Conservation (phyloP, 2,797 vertebrate genomes). For the Epinephelus malabaricus region DNA sequence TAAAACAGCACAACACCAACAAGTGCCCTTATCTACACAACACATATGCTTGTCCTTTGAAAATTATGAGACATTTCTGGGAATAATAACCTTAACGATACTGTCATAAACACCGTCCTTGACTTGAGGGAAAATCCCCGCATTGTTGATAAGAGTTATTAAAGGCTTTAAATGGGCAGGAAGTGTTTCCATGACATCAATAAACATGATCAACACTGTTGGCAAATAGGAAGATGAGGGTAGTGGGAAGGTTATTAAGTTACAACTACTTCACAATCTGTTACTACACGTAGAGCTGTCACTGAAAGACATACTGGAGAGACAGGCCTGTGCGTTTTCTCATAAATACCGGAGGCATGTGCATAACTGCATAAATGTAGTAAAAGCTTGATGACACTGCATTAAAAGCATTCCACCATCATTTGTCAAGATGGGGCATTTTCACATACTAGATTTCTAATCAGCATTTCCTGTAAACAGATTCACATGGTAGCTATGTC, state of each 20-base stretch:
- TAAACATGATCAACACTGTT: neutral
- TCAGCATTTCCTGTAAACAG: neutral
- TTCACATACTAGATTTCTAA: neutral
- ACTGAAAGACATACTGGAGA: neutral
- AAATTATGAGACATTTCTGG: neutral
- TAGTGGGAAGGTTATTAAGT: neutral
- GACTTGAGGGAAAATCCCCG: neutral
- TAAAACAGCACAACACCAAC: neutral
- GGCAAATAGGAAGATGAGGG: conserved; percentile 3
- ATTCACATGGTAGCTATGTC: neutral
- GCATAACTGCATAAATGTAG: neutral
- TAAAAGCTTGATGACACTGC: neutral
- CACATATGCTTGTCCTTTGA: neutral
- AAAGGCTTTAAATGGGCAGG: neutral
- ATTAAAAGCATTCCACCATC: neutral
- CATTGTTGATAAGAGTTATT: conserved; percentile 5
- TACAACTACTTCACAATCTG: neutral
- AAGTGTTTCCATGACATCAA: conserved; percentile 3
- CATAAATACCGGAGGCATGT: neutral
- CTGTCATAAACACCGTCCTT: neutral
- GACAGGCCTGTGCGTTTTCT: neutral
- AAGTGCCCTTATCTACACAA: neutral
- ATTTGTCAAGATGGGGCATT: neutral
- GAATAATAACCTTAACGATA: neutral
- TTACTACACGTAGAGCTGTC: neutral